Percentiles rank a stretch among this genome's conserved stretches.
These are phyloP conservation scores for Pyrgus malvae DNA, from an alignment of 2,888 invertebrate species.

Conservation along the genomic window DNA sequence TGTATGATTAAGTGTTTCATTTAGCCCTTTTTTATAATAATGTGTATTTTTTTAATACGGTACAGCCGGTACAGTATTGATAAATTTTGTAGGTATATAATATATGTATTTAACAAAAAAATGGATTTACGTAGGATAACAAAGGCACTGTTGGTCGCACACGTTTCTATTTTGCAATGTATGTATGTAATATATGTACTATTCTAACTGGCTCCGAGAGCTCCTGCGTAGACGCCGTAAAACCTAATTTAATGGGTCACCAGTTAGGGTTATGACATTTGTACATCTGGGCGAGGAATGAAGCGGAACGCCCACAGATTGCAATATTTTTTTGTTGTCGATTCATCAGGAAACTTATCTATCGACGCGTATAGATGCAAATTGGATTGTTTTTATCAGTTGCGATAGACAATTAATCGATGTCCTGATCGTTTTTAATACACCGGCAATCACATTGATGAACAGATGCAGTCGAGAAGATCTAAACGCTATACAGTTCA, in stretches of 20 bases:
- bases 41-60: too few relatives aligned
- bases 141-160: too few relatives aligned
- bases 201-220: not conserved
- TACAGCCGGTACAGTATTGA: too few relatives aligned
- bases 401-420: constrained; percentile 28
- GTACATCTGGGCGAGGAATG: constrained; percentile 39
- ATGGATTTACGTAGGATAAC: too few relatives aligned
- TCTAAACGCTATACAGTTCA: constrained; percentile 11
- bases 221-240: constrained; percentile 27
- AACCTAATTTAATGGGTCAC: constrained; percentile 63
- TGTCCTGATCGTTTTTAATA: constrained; percentile 20
- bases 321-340: constrained; percentile 46
- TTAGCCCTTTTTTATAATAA: too few relatives aligned
- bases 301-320: constrained; percentile 52
- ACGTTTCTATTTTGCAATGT: not conserved
- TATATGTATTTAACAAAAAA: too few relatives aligned
- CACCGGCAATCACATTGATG: not conserved
- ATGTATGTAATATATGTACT: not conserved
- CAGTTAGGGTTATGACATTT: constrained; percentile 51
- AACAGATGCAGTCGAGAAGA: constrained; percentile 2
- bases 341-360: constrained; percentile 52
- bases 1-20: too few relatives aligned
- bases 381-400: constrained; percentile 52
- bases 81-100: too few relatives aligned
- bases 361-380: constrained; percentile 43